phyloP scores from a whole-genome alignment of 2,113 vertebrate genomes.

The Lepus europaeus region DNA sequence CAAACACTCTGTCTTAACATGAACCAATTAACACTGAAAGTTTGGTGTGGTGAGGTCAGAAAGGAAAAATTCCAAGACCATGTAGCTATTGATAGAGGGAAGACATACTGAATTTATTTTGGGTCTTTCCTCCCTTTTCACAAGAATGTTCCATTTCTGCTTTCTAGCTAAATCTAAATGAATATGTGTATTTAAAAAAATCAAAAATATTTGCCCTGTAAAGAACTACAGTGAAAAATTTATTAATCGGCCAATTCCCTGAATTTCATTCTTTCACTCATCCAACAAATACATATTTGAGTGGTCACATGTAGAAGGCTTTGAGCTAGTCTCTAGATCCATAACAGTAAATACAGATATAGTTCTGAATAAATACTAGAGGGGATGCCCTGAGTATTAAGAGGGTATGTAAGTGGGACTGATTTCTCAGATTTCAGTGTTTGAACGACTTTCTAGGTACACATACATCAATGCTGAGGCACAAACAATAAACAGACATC shows the following conservation, averaged over 20 bases:
- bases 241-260: background rate
- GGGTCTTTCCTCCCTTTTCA: background rate
- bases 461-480: background rate
- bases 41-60: background rate
- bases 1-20: background rate
- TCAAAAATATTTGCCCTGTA: background rate
- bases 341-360: background rate
- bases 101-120: background rate
- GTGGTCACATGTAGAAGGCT: background rate
- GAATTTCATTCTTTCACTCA: background rate
- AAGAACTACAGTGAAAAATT: background rate
- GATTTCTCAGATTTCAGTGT: background rate
- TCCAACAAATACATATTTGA: background rate
- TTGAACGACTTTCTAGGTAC: conserved; percentile 1
- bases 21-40: background rate
- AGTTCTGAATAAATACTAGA: conserved; percentile 37
- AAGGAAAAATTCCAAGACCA: background rate
- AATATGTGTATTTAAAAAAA: background rate
- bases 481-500: background rate
- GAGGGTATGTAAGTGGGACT: background rate
- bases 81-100: background rate
- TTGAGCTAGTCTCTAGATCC: background rate
- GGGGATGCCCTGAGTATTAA: background rate
- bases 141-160: background rate
- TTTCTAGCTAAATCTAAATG: background rate